phyloP scores from a whole-genome alignment of 2,797 vertebrate species.

The Urophycis tenuis region DNA sequence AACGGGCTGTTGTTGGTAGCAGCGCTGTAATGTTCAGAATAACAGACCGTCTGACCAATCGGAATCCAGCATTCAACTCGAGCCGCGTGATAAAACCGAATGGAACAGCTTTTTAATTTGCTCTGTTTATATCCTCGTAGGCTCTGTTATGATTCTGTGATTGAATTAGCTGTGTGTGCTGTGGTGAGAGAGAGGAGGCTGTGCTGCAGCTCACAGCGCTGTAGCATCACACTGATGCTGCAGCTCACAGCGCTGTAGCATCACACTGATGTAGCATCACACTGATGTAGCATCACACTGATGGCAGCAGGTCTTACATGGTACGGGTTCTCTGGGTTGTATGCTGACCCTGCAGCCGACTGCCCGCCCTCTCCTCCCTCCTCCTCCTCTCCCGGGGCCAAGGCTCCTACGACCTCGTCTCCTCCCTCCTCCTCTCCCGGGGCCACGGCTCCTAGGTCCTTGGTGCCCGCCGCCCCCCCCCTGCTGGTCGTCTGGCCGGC shows the following conservation, averaged over 20 bases:
- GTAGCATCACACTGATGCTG: too few species aligned
- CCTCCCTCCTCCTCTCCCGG: slow-evolving; percentile 47
- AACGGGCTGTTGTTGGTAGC: too few species aligned
- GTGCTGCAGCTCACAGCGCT: too few species aligned
- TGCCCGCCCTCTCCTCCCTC: slow-evolving; percentile 39
- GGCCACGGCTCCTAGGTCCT: slow-evolving; percentile 42
- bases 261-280: too few species aligned
- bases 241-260: too few species aligned
- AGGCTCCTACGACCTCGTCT: slow-evolving; percentile 55
- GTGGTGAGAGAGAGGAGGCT: too few species aligned
- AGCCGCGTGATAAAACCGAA: not conserved
- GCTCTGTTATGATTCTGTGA: too few species aligned
- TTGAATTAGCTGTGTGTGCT: too few species aligned
- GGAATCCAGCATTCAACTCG: too few species aligned
- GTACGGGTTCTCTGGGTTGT: slow-evolving; percentile 89
- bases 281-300: too few species aligned
- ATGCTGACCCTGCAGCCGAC: slow-evolving; percentile 55
- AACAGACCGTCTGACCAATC: too few species aligned
- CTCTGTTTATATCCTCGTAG: not conserved
- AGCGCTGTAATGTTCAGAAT: too few species aligned
- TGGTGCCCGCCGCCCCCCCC: slow-evolving; percentile 52
- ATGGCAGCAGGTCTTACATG: slow-evolving; percentile 77
- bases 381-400: slow-evolving; percentile 34
- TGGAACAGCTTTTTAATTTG: not conserved
- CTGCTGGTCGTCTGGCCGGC: slow-evolving; percentile 25